phyloP scores from a whole-genome alignment of 2,888 invertebrate genomes.

The Spisula solida region DNA sequence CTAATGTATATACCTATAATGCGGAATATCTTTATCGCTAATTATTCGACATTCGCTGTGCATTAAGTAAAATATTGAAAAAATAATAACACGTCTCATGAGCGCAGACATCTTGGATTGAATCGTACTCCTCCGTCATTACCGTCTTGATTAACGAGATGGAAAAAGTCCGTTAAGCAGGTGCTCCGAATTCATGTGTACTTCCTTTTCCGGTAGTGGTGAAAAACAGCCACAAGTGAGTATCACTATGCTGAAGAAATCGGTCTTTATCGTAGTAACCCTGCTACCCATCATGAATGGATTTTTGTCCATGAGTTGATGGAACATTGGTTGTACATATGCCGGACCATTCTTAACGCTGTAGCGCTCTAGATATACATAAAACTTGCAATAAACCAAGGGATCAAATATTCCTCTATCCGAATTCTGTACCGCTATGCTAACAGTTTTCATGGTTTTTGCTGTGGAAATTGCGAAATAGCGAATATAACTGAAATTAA shows the following conservation, averaged over 20 bases:
- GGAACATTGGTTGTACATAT: background rate
- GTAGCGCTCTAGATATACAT: background rate
- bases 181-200: background rate
- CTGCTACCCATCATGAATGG: background rate
- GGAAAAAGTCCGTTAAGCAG: background rate
- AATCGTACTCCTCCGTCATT: background rate
- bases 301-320: background rate
- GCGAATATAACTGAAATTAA: constrained; percentile 28
- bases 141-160: background rate
- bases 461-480: constrained; percentile 49
- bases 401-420: background rate
- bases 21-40: constrained; percentile 62
- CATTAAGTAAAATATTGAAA: constrained; percentile 34
- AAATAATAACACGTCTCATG: constrained; percentile 58
- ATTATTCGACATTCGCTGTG: constrained; percentile 40
- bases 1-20: constrained; percentile 65
- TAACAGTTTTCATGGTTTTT: constrained; percentile 47
- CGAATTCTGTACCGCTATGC: constrained; percentile 46
- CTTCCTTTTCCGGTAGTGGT: constrained; percentile 77
- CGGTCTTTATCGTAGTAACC: background rate
- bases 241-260: constrained; percentile 6
- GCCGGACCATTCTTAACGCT: background rate
- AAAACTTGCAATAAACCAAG: background rate
- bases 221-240: constrained; percentile 57
- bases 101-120: constrained; percentile 63